Percentiles rank a stretch among this genome's conserved stretches.
phyloP scores from a whole-genome alignment of 1,140 invertebrate genomes.

The Drosophila sucinea region DNA sequence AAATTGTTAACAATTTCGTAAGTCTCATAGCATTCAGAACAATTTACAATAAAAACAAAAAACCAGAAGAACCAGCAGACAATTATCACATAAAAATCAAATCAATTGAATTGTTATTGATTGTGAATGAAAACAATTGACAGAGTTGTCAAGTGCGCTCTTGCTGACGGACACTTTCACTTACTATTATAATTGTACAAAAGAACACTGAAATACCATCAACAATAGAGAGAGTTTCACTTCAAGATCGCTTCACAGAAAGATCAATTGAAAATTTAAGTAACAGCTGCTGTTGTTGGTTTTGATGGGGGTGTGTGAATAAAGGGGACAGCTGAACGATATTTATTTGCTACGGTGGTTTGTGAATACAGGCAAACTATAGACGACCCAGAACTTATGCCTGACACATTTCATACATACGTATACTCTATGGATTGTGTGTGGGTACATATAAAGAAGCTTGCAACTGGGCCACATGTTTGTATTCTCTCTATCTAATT shows the following conservation, averaged over 20 bases:
- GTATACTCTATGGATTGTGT: no score
- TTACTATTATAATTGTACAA: neutral
- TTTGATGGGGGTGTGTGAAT: conserved; percentile 1
- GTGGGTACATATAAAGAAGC: no score
- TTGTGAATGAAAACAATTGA: conserved; percentile 8
- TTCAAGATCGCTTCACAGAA: conserved; percentile 2
- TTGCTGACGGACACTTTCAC: neutral
- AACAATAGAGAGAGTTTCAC: conserved; percentile 11
- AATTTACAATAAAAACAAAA: neutral
- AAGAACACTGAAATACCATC: neutral
- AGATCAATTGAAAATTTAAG: conserved; percentile 11
- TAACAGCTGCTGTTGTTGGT: conserved; percentile 3
- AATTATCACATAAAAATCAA: conserved; percentile 5
- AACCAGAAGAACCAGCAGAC: neutral
- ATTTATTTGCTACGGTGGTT: conserved; percentile 8
- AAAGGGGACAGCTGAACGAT: conserved; percentile 9
- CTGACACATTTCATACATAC: no score
- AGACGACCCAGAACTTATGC: neutral
- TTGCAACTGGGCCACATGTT: no score
- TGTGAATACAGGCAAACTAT: neutral
- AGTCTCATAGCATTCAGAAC: neutral
- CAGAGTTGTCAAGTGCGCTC: conserved; percentile 10
- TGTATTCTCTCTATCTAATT: no score
- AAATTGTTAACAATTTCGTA: neutral
- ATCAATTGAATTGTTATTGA: conserved; percentile 10